Base-by-base conservation (phyloP, 2,888 invertebrate genomes). In the Iphiclides podalirius region DNA sequence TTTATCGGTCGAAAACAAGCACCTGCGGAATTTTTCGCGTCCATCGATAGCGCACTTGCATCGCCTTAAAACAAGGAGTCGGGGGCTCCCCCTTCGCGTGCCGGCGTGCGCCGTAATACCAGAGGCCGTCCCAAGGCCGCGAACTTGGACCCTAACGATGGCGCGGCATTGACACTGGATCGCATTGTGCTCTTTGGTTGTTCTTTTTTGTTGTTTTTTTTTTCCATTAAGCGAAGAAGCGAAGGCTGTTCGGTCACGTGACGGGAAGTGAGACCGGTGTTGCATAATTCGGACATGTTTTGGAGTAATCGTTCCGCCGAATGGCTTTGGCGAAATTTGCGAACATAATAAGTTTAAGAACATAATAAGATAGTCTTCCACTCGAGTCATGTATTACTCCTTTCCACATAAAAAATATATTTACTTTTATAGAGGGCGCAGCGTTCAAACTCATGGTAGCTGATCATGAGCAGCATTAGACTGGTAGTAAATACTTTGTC, bases 61-160 rank as follows among this genome's bases (percentile, higher is more conserved):
- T 35, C 15, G 26, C 49, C 12, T 38, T 43, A 20, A 8, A 36
- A 7, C 23, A 46, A 36, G 46, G 46, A 46, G 49, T 46, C 33
- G 38, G n/a, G 11, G 36, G 11, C 23, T 28, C 13, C 51, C 40
- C 51, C 40, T 52, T 67, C 59, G 67, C 67, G 67, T 67, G 48
- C 23, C 34, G 66, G 58, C 64, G 54, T 51, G 51, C n/a, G 52
- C 47, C 55, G 49, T 20, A 17, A 37, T 37, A 31, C 43, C 28
- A 54, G 50, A 58, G 46, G 48, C 55, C 57, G 55, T 14, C 36
- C 53, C 66, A 71, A 75, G 75, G 75, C 63, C 64, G 52, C 57
- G 75, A 75, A 77, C 75, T 75, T 75, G 72, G 63, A 60, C 62
- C 62, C 55, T 66, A 64, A 65, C 64, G 61, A 55, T 52, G 53